A percentile compares a stretch with the other conserved stretches of the same genome.
phyloP scores from a whole-genome alignment of 2,888 invertebrate species.

The Unio pictorum region DNA sequence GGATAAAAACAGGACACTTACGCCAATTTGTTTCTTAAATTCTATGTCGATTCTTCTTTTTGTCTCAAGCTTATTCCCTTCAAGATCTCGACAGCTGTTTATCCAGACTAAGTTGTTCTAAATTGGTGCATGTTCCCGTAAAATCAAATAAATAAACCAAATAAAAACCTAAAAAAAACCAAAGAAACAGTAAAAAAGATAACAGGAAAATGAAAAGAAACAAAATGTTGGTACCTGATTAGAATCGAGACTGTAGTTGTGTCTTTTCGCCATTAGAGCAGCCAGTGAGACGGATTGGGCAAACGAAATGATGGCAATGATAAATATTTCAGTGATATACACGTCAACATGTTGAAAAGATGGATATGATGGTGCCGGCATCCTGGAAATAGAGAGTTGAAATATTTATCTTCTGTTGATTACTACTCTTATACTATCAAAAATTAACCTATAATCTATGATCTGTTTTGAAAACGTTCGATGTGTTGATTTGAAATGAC shows the following conservation, averaged over 20 bases:
- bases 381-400: slow-evolving; percentile 17
- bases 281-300: slow-evolving; percentile 71
- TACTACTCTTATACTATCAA: too few species aligned
- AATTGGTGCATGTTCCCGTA: too few species aligned
- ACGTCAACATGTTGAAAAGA: slow-evolving; percentile 35
- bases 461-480: too few species aligned
- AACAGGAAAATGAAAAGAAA: too few species aligned
- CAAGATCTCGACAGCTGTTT: too few species aligned
- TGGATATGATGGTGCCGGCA: slow-evolving; percentile 46
- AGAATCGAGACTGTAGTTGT: slow-evolving; percentile 72
- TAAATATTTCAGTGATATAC: slow-evolving; percentile 50
- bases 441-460: too few species aligned
- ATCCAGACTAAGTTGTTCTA: too few species aligned
- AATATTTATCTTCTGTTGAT: too few species aligned
- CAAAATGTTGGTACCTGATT: slow-evolving; percentile 68
- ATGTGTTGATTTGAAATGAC: too few species aligned
- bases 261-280: slow-evolving; percentile 73
- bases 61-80: neutral
- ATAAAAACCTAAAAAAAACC: too few species aligned
- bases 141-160: too few species aligned
- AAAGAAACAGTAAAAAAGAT: too few species aligned
- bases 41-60: neutral
- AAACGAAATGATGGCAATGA: slow-evolving; percentile 60
- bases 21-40: neutral
- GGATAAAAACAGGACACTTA: neutral